A percentile compares a stretch with the other conserved stretches of the same genome.
phyloP scores from a whole-genome alignment of 2,888 invertebrate genomes.

The Phorcus lineatus region DNA sequence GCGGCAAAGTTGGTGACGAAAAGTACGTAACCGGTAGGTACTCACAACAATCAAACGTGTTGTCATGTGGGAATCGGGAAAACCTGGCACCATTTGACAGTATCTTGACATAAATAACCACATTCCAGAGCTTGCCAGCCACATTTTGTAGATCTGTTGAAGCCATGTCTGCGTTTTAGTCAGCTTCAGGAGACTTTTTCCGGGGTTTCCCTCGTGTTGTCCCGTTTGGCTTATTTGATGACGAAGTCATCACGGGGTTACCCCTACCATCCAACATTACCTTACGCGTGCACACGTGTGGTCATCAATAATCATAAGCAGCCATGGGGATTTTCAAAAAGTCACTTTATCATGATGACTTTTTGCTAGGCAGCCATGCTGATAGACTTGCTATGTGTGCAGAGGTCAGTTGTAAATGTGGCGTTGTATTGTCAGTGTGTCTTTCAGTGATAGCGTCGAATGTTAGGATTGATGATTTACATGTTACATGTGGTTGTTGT shows the following conservation, averaged over 20 bases:
- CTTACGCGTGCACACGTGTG: not conserved
- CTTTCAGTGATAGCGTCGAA: no score
- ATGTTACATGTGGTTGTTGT: no score
- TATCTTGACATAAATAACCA: not conserved
- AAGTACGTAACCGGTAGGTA: slow-evolving; percentile 88
- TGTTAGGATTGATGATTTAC: no score
- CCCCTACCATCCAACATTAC: slow-evolving; percentile 6
- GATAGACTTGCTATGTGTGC: not conserved
- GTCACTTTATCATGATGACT: not conserved
- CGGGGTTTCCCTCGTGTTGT: slow-evolving; percentile 20
- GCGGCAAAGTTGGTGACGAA: slow-evolving; percentile 95
- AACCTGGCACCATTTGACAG: not conserved
- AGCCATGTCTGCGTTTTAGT: slow-evolving; percentile 24
- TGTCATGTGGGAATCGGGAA: slow-evolving; percentile 24
- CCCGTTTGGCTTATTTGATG: slow-evolving; percentile 19
- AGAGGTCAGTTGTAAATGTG: slow-evolving; percentile 8
- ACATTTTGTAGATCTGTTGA: slow-evolving; percentile 20
- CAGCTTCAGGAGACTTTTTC: not conserved
- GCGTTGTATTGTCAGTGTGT: not conserved
- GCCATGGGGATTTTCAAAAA: not conserved
- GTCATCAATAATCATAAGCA: not conserved
- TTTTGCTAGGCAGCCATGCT: slow-evolving; percentile 16
- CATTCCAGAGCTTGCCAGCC: slow-evolving; percentile 22
- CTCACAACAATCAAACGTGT: slow-evolving; percentile 70
- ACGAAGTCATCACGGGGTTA: slow-evolving; percentile 18